Conservation (phyloP, 2,888 invertebrate genomes). For the Boloria euphrosyne region DNA sequence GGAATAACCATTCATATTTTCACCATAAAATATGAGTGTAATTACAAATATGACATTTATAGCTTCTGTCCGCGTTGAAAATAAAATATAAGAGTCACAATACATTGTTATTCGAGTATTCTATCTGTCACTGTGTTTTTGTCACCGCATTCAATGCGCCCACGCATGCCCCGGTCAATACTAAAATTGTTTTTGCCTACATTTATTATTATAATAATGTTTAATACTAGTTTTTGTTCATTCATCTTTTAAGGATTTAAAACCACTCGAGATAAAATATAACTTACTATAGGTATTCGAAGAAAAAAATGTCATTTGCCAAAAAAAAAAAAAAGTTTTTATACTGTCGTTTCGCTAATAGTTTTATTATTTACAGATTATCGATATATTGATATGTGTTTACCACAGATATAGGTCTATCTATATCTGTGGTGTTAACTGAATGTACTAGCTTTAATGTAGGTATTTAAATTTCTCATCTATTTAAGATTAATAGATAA, state of each 20-base stretch:
- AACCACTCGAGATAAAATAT: too few species aligned
- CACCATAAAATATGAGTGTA: slow-evolving; percentile 25
- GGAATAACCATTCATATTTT: slow-evolving; percentile 10
- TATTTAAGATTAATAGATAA: too few species aligned
- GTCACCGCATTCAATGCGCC: slow-evolving; percentile 50
- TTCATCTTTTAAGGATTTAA: neutral
- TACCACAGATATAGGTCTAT: too few species aligned
- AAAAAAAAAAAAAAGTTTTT: too few species aligned
- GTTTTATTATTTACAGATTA: too few species aligned
- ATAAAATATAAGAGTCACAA: slow-evolving; percentile 34
- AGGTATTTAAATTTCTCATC: too few species aligned
- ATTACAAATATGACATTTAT: slow-evolving; percentile 33
- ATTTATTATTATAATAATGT: slow-evolving; percentile 28
- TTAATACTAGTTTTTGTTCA: slow-evolving; percentile 10
- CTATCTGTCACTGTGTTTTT: slow-evolving; percentile 54
- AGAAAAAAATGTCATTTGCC: too few species aligned
- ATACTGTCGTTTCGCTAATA: too few species aligned
- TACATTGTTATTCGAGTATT: slow-evolving; percentile 41
- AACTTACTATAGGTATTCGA: too few species aligned
- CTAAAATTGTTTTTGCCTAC: slow-evolving; percentile 49
- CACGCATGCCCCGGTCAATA: slow-evolving; percentile 52
- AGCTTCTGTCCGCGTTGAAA: slow-evolving; percentile 28
- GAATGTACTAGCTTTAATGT: too few species aligned
- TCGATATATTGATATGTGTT: too few species aligned
- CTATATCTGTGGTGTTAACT: too few species aligned